Evolutionary conservation across 2,888 invertebrate species (phyloP).

Genomic region (Calameuta idolon): DNA sequence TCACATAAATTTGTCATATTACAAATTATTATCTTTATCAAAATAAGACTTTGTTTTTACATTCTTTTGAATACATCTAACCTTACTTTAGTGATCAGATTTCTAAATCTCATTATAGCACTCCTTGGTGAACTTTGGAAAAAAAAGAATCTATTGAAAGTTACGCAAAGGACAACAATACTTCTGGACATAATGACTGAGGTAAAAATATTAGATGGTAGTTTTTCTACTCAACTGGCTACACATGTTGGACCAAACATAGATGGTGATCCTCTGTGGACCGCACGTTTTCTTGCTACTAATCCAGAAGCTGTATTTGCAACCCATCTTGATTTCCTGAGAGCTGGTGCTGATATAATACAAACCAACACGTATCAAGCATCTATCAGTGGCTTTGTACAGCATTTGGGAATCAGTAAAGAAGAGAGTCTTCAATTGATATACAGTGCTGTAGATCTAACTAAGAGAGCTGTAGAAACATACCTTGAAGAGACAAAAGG

Average conservation of each 20-base stretch:
- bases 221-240: conserved; percentile 85
- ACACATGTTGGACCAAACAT: conserved; percentile 81
- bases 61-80: too few relatives aligned
- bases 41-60: too few relatives aligned
- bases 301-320: conserved; percentile 83
- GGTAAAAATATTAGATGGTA: conserved; percentile 74
- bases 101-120: background rate
- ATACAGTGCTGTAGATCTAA: conserved; percentile 79
- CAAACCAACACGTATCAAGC: conserved; percentile 93
- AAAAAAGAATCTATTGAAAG: background rate
- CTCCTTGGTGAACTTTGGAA: background rate
- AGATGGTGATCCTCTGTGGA: conserved; percentile 91
- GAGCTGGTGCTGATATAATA: conserved; percentile 89
- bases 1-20: too few relatives aligned
- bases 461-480: conserved; percentile 74
- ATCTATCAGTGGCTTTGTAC: conserved; percentile 80
- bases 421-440: conserved; percentile 80
- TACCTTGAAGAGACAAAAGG: conserved; percentile 58
- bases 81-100: too few relatives aligned
- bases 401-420: conserved; percentile 77
- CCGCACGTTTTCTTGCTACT: conserved; percentile 83
- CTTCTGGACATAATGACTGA: conserved; percentile 15
- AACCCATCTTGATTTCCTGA: conserved; percentile 85
- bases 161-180: background rate
- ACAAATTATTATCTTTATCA: too few relatives aligned